Evolutionary conservation across 2,797 vertebrate species (phyloP).

Genomic region (Masticophis lateralis): DNA sequence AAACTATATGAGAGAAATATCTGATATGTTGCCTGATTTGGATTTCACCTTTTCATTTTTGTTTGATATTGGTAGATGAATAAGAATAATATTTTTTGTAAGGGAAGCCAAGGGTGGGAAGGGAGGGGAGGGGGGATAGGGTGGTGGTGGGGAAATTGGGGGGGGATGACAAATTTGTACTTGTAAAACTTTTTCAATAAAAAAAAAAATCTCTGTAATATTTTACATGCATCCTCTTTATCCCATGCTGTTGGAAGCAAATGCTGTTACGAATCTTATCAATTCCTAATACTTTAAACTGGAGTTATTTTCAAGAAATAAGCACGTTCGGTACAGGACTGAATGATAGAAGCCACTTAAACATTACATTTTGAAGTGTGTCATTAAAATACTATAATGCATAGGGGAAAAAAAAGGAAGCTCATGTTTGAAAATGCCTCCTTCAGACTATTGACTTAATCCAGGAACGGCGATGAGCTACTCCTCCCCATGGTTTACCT

Average conservation of each 20-base stretch:
- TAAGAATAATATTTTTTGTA: no score
- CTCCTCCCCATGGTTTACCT: neutral
- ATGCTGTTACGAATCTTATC: neutral
- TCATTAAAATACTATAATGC: neutral
- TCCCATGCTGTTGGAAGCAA: neutral
- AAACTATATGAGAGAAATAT: no score
- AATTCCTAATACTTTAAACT: neutral
- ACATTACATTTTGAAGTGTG: neutral
- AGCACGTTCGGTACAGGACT: neutral
- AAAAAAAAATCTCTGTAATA: neutral
- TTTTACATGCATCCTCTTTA: neutral
- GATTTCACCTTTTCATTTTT: no score
- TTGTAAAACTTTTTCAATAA: no score
- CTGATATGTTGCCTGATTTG: no score
- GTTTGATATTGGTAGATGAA: no score
- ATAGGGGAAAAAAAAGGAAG: neutral
- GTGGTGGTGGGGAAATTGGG: no score
- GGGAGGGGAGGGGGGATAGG: no score
- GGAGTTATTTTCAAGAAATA: neutral
- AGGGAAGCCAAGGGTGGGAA: no score
- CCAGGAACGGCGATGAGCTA: neutral
- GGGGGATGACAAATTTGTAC: no score
- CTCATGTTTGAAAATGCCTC: no score
- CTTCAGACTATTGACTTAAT: neutral
- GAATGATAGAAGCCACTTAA: neutral